Evolutionary conservation across 2,797 vertebrate species (phyloP), one percentile per base, ranked within the genome.

Genomic region (Acestrorhynchus altus): DNA sequence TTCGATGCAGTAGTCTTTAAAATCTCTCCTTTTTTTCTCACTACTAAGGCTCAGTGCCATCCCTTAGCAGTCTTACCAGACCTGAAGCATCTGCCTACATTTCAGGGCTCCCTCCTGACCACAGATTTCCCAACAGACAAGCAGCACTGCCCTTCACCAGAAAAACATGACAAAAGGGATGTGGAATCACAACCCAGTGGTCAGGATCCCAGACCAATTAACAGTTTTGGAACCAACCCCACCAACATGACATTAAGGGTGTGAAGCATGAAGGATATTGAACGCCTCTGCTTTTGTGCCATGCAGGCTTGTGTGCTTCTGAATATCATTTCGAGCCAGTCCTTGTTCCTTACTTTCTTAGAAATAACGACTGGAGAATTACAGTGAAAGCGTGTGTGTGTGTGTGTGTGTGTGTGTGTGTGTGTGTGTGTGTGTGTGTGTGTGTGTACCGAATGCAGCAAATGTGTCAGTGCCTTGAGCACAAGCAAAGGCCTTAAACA

Each of bases 71-170:
- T 40, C 51, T 47, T 77, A 42, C 24, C 57, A 66, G 59, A 61
- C 35, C 35, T 61, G 31, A 40, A 39, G 59, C 74, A 81, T 76
- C 78, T 67, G 76, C 69, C 56, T 81, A 42, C 71, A 75, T 73
- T 77, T 75, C 52, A 51, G 67, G 39, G 69, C 69, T 80, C 57
- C 77, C 78, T 85, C 86, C 83, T 75, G 57, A 86, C 87, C 85
- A 16, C 85, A 83, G 63, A 49, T 81, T 67, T 79, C 73, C 73
- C 80, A 86, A 84, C 74, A 83, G 64, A 57, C 35, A 47, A 68
- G 52, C 35, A 76, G 59, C 59, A 40, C 51, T 69, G 74, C 42
- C 70, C 24, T 82, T 81, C 76, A 51, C 70, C 57, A 73, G 77
- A 83, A 81, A 74, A 81, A 61, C 66, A 59, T 47, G 72, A 49